Base-by-base conservation (phyloP, 1,140 invertebrate genomes). In the Popillia japonica region DNA sequence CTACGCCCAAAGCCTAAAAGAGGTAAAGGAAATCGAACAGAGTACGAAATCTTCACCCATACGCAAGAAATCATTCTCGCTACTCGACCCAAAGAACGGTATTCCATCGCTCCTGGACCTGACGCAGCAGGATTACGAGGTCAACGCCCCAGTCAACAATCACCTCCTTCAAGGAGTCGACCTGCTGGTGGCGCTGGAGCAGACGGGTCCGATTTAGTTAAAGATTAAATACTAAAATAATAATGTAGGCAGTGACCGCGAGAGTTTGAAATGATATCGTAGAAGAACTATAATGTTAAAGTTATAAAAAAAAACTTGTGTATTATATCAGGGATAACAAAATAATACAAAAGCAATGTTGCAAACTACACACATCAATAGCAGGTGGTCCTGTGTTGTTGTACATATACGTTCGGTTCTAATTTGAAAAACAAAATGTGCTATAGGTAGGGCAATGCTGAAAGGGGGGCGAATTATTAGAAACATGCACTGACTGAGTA, bases 101-200 rank as follows among this genome's bases (percentile, higher is more conserved):
- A 86, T 89, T 76, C 86, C 88, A 40, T 89, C 87, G 8, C 79
- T 90, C 20, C 77, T 88, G 77, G 87, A 89, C 76, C 83, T 90
- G 11, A 90, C 88, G 3, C 87, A 88, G 44, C 88, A 88, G 78
- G 90, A 90, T 82, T 90, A 86, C 78, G 90, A 90, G 79, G 89
- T 90, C 8, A 90, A 90, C 80, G 89, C 90, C 20, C 90, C 90
- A 4, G 84, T 89, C 0, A 85, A 84, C 40, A 84, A 79, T 23
- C 76, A 81, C 72, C 82, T 90, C 6, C 82, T 91, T 14, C 88
- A 90, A 75, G 90, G 90, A 3, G 85, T 87, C 41, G 90, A 90
- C 48, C 82, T 91, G 11, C 83, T 91, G 17, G 87, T 80, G 40
- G 90, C 90, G 3, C 83, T 91, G 9, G 90, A 90, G 42, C 83